Base-by-base conservation (phyloP, 2,888 invertebrate genomes). In the Habroteleia sp. region DNA sequence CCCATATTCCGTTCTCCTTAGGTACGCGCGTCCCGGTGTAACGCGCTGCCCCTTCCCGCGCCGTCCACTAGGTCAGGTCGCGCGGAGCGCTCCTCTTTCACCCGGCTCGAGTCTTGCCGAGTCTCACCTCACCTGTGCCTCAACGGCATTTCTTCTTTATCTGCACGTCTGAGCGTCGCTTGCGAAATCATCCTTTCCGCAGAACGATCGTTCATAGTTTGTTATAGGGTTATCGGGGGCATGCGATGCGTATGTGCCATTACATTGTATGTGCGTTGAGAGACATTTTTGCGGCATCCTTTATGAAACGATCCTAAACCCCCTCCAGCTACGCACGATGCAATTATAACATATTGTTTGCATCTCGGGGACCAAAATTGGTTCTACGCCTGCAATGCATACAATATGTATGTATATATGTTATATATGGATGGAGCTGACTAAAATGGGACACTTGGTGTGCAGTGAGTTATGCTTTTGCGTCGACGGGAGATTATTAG, bases 1-100 rank as follows among this genome's bases (percentile, higher is more conserved):
- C 85, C 86, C 83, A 82, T 86, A 86, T 86, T 85, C 84, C 85
- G 84, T 79, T 83, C 82, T 79, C 81, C 77, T 58, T 48, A 27
- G 39, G 42, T 50, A 76, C 68, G 76, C 77, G 76, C 68, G 35
- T 39, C 14, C 14, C 27, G 75, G 74, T 76, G 74, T 62, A 58
- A 7, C 29, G 33, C 20, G 8, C 6, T 39, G n/a, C 39, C 78
- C 79, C 72, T 79, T 76, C 77, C 77, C 68, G 74, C 73, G 65
- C 65, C 73, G 44, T 74, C 71, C 76, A 65, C 76, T 78, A 77
- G 78, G 81, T 80, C 77, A 72, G 77, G 78, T 78, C 82, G 82
- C 78, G 80, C 80, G 69, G 62, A 72, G 69, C 76, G 81, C 79
- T 77, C 74, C 77, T 73, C 78, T 80, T 81, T 75, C 79, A 77